These are phyloP conservation scores for Nemotelus pantherinus DNA, from an alignment of 2,888 invertebrate species.

Conservation along the genomic window DNA sequence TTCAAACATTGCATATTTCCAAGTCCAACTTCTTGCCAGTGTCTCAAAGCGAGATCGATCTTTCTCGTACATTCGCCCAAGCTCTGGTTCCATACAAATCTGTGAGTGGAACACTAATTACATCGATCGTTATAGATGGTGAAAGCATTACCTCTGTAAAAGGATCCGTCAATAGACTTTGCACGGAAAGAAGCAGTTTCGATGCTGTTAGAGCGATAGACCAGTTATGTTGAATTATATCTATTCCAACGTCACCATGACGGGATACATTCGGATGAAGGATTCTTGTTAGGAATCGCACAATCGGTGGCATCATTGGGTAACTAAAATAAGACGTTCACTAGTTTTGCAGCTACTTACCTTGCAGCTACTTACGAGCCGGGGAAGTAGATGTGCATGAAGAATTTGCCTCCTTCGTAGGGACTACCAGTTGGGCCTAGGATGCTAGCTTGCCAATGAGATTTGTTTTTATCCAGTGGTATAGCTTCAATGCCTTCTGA, in stretches of 20 bases:
- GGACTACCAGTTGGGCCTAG: constrained; percentile 92
- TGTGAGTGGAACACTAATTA: constrained; percentile 56
- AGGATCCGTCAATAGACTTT: constrained; percentile 89
- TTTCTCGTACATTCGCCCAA: constrained; percentile 81
- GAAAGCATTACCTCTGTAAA: constrained; percentile 74
- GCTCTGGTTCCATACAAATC: constrained; percentile 90
- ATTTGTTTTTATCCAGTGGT: constrained; percentile 63
- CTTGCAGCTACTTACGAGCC: constrained; percentile 68
- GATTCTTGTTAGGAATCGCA: constrained; percentile 91
- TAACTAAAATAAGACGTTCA: constrained; percentile 67
- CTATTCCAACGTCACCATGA: constrained; percentile 95
- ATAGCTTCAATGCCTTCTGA: constrained; percentile 65
- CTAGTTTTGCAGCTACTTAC: constrained; percentile 3
- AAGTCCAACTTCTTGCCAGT: constrained; percentile 87
- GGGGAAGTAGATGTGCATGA: constrained; percentile 89
- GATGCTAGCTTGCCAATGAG: constrained; percentile 93
- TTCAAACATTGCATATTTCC: constrained; percentile 89
- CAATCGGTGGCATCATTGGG: constrained; percentile 91
- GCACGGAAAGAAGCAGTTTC: constrained; percentile 87
- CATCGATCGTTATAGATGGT: neutral
- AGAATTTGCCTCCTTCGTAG: constrained; percentile 93
- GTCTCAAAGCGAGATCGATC: constrained; percentile 80
- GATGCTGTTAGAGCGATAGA: constrained; percentile 91
- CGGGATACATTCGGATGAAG: constrained; percentile 94
- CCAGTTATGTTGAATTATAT: constrained; percentile 96